Percentiles rank a stretch among this genome's conserved stretches.
Evolutionary conservation across 2,113 vertebrate genomes (phyloP).

Genomic region (Gorsachius goisagi): DNA sequence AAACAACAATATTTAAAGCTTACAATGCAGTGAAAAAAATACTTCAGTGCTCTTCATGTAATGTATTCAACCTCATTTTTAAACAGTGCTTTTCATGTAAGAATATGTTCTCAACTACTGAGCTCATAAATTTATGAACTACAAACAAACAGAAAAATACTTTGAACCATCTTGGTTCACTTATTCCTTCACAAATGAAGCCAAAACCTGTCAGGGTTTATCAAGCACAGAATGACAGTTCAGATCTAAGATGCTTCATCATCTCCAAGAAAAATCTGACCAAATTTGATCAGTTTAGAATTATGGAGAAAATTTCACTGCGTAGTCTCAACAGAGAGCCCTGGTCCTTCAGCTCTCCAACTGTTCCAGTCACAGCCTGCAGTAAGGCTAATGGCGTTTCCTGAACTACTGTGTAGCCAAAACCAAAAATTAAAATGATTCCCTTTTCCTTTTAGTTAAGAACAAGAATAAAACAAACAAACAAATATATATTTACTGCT

Average conservation of each 20-base stretch:
- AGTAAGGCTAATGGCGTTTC: not conserved
- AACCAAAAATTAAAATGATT: not conserved
- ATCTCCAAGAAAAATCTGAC: not conserved
- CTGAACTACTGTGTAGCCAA: not conserved
- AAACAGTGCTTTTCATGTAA: not conserved
- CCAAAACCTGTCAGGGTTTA: not conserved
- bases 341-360: not conserved
- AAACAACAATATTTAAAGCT: not conserved
- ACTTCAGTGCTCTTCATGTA: not conserved
- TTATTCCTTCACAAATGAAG: not conserved
- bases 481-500: not conserved
- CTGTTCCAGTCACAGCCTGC: not conserved
- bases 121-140: not conserved
- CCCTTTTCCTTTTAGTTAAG: not conserved
- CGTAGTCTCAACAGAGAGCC: not conserved
- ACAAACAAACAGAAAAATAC: not conserved
- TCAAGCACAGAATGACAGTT: not conserved
- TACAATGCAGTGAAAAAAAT: not conserved
- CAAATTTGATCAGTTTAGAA: not conserved
- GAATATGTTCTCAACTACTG: not conserved
- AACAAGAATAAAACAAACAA: not conserved
- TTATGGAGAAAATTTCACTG: not conserved
- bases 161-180: not conserved
- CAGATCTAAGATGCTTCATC: not conserved
- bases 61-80: not conserved